These are phyloP conservation scores for Poecile atricapillus DNA, from an alignment of 2,113 vertebrate genomes.

Conservation along the genomic window DNA sequence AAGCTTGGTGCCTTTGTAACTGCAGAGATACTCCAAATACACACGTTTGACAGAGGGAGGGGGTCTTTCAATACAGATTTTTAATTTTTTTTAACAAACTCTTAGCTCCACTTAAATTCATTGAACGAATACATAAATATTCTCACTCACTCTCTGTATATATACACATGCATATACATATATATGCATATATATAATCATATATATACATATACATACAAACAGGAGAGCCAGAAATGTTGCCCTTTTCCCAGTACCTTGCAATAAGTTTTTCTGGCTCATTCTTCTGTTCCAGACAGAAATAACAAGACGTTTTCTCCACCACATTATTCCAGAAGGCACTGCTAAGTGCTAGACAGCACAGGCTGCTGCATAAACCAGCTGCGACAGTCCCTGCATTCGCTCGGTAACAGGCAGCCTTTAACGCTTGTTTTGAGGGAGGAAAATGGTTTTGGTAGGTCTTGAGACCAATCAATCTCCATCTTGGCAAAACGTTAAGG, in stretches of 20 bases:
- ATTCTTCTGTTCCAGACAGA: neutral
- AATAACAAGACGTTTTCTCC: neutral
- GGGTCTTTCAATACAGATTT: neutral
- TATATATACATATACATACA: neutral
- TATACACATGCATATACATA: neutral
- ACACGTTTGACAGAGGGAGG: neutral
- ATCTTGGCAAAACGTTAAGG: neutral
- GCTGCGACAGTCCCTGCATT: neutral
- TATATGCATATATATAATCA: neutral
- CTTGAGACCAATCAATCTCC: neutral
- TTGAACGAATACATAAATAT: neutral
- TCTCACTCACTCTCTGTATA: neutral
- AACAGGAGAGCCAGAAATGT: neutral
- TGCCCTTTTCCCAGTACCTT: neutral
- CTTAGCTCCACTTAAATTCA: neutral
- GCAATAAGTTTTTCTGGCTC: neutral
- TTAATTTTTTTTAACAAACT: conserved; percentile 17
- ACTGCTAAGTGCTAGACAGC: neutral
- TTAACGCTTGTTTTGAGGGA: neutral
- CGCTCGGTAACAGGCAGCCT: neutral
- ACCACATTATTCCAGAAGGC: neutral
- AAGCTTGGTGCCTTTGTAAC: neutral
- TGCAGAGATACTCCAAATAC: neutral
- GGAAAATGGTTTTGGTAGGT: neutral
- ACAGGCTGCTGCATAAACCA: neutral